phyloP scores from a whole-genome alignment of 2,113 vertebrate genomes.

The Manacus vitellinus region DNA sequence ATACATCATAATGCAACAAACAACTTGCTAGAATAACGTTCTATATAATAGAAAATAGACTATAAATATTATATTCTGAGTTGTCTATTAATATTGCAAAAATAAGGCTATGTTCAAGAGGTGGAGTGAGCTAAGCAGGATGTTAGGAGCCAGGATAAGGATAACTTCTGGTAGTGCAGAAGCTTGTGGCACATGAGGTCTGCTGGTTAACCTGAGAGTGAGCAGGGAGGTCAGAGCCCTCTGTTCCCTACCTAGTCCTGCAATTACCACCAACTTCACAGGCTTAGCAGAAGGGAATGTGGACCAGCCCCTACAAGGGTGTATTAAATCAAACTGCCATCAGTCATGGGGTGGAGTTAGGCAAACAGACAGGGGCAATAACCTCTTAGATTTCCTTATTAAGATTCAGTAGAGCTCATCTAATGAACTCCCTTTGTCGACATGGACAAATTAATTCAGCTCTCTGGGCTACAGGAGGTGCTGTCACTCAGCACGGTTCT shows the following conservation, averaged over 20 bases:
- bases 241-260: not conserved
- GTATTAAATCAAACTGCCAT: not conserved
- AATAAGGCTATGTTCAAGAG: not conserved
- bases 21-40: not conserved
- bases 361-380: not conserved
- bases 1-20: not conserved
- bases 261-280: not conserved
- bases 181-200: not conserved
- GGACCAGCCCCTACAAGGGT: not conserved
- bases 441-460: not conserved
- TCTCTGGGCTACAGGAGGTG: not conserved
- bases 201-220: not conserved
- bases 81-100: not conserved
- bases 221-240: not conserved
- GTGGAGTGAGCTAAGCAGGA: not conserved
- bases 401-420: not conserved
- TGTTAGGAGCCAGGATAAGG: not conserved
- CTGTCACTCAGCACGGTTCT: fast-evolving
- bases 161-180: not conserved
- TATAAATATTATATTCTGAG: not conserved
- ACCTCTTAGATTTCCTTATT: not conserved
- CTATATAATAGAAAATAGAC: not conserved
- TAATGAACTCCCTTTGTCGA: not conserved
- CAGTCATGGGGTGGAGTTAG: not conserved
- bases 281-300: not conserved